Evolutionary conservation across 2,888 invertebrate species (phyloP).

Genomic region (Nemotelus pantherinus): DNA sequence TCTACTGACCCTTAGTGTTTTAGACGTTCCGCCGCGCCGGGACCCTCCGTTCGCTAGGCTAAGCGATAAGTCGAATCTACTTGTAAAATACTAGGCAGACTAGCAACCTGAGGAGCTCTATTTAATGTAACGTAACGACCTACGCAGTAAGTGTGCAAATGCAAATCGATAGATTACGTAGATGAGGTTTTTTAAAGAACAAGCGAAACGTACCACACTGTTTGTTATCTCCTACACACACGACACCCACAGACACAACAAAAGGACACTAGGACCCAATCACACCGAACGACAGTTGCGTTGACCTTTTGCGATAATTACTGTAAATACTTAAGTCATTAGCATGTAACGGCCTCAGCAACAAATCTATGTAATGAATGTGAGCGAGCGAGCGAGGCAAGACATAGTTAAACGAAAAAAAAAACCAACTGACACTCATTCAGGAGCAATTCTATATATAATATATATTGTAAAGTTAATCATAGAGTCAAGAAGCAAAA

Average conservation of each 20-base stretch:
- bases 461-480: conserved; percentile 43
- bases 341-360: conserved; percentile 54
- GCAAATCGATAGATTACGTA: conserved; percentile 39
- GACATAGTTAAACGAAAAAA: conserved; percentile 35
- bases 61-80: conserved; percentile 35
- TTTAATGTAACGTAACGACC: conserved; percentile 27
- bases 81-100: conserved; percentile 38
- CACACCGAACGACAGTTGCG: conserved; percentile 17
- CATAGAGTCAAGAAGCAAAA: conserved; percentile 24
- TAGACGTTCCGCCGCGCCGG: no score
- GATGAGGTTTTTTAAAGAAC: conserved; percentile 32
- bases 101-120: conserved; percentile 39
- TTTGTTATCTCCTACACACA: conserved; percentile 26
- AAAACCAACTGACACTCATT: conserved; percentile 47
- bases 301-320: conserved; percentile 25
- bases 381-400: not conserved
- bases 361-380: conserved; percentile 17
- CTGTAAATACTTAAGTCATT: conserved; percentile 65
- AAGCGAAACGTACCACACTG: conserved; percentile 21
- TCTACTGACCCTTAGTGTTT: not conserved
- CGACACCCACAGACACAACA: conserved; percentile 4
- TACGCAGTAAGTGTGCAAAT: conserved; percentile 3
- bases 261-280: not conserved
- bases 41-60: conserved; percentile 17
- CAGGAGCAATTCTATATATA: conserved; percentile 48